Evolutionary conservation across 2,797 vertebrate species (phyloP), one percentile per base, ranked within the genome.

Genomic region (Anniella stebbinsi): DNA sequence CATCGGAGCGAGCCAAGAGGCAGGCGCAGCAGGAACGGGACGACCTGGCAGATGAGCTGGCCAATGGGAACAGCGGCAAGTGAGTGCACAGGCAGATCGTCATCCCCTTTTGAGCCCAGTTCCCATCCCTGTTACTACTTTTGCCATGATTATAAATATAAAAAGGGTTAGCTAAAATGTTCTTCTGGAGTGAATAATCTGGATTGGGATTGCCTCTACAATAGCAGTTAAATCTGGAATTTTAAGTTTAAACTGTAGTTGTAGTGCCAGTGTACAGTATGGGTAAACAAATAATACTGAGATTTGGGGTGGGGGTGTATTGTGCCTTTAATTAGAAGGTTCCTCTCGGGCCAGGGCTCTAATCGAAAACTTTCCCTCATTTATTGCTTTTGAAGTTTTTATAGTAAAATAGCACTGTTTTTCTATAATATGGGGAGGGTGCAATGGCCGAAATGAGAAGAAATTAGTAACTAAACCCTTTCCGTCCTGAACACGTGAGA

Each of bases 1-100:
- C 98, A 3, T 98, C 98, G 0, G 98, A 99, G 87, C 97, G 98
- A 21, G 98, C 98, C 92, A 97, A 95, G 91, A 97, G 98, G 86
- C 98, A 99, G 94, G 98, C 98, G 57, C 98, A 98, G 95, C 98
- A 98, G 96, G 98, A 99, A 91, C 97, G 98, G 90, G 98, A 99
- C 0, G 98, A 99, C 92, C 88, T 99, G 95, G 96, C 98, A 0
- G 98, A 99, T 1, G 98, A 99, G 93, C 96, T 99, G 93, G 97
- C 98, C 93, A 98, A 97, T 87, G 98, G 96, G 92, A 97, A 96
- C 89, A 97, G 98, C 76, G 98, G 98, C 96, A 99, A 98, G 98
- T 99, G 75, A 95, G 98, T 97, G 84, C 13, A 1, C 17, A 0
- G 28, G 15, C 17, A 6, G 3, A 23, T 63, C 2, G 21, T 4